Percentiles rank a stretch among this genome's conserved stretches.
Evolutionary conservation across 2,888 invertebrate genomes (phyloP).

Genomic region (Abrostola tripartita): DNA sequence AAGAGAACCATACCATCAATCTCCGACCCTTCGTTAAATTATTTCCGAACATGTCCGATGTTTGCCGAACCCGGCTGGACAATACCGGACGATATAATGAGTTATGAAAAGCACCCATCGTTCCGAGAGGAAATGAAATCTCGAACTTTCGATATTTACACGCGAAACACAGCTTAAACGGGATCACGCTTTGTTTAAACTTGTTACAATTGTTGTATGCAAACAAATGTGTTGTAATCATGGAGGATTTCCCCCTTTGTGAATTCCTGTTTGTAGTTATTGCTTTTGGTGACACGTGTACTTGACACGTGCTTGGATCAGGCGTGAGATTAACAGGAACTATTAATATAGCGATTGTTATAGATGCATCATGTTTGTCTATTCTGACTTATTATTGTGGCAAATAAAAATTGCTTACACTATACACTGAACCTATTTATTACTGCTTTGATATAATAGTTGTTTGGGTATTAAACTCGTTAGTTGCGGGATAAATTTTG

Average conservation of each 20-base stretch:
- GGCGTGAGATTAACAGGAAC: too few species aligned
- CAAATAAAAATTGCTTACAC: too few species aligned
- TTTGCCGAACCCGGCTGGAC: slow-evolving; percentile 24
- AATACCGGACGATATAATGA: slow-evolving; percentile 43
- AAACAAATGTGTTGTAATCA: slow-evolving; percentile 39
- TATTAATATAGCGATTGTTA: too few species aligned
- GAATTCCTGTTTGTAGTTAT: background rate
- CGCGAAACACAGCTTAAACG: slow-evolving; percentile 49
- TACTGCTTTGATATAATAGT: too few species aligned
- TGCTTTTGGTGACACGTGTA: background rate
- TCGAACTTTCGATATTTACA: slow-evolving; percentile 52
- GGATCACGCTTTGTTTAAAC: slow-evolving; percentile 42
- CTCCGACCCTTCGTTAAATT: background rate
- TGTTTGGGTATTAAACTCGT: too few species aligned
- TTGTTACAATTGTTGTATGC: slow-evolving; percentile 48
- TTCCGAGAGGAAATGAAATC: slow-evolving; percentile 46
- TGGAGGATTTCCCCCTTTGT: slow-evolving; percentile 3
- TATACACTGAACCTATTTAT: too few species aligned
- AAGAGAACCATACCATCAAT: background rate
- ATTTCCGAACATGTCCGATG: background rate
- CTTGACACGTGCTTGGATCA: background rate
- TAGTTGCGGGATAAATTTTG: too few species aligned
- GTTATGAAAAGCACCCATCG: slow-evolving; percentile 41
- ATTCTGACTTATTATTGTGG: too few species aligned
- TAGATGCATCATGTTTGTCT: too few species aligned